Base-by-base conservation (phyloP, 1,140 invertebrate genomes). In the Araneus ventricosus region DNA sequence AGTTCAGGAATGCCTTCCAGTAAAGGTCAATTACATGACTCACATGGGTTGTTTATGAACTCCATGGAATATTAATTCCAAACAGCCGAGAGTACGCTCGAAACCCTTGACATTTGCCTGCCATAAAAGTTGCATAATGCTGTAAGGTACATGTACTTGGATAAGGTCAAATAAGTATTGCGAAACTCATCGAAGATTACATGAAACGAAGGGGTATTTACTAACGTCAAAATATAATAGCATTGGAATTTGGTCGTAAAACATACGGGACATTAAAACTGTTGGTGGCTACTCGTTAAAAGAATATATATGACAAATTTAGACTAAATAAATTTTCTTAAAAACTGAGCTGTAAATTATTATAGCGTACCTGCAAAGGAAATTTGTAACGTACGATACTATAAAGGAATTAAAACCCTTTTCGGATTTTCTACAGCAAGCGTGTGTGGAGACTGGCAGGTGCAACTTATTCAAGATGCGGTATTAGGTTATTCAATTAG, bases 401-500 rank as follows among this genome's bases (percentile, higher is more conserved):
- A 70, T 70, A 34, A 70, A 14, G 67, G 27, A 70, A 70, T 70
- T 70, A 70, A 70, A 27, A 70, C 67, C 34, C 67, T 27, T 70
- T 70, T 70, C 27, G 14, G 67, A 70, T 17, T 34, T 70, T 70
- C 27, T 14, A 17, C 4, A 30, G 67, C 14, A 70, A 17, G 67
- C 67, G 67, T 70, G 27, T 70, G 67, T 70, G 67, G n/a, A 34
- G 14, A 14, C 27, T 2, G 8, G 8, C 67, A 70, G 67, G 30
- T 70, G 67, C 4, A 70, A 34, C 27, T 70, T 70, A 70, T 70
- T 27, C 67, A 34, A 10, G 67, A 70, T 70, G 17, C 27, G 1
- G n/a, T 63, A 63, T 70, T 30, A 70, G 27, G 30, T 70, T 70
- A 70, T 34, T 70, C 67, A 70, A 70, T 70, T 70, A 70, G 67